Evolutionary conservation across 2,797 vertebrate genomes (phyloP).

Genomic region (Sylvia borin): DNA sequence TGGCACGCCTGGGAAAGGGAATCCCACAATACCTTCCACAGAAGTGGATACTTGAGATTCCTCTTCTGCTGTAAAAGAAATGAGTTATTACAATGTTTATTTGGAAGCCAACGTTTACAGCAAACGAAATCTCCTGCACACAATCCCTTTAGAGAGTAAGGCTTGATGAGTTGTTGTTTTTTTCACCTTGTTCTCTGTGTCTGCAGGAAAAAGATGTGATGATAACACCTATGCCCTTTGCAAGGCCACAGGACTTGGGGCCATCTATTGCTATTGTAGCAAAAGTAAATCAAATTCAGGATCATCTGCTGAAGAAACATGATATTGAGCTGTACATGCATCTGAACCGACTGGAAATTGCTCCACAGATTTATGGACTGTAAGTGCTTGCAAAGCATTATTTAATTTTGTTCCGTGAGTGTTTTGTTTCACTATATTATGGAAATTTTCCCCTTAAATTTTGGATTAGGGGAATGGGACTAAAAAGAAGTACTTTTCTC

Average conservation of each 20-base stretch:
- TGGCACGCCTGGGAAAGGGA: not conserved
- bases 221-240: constrained; percentile 93
- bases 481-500: not conserved
- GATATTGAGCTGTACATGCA: constrained; percentile 97
- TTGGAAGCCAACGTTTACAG: not conserved
- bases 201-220: constrained; percentile 92
- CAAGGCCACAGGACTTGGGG: constrained; percentile 93
- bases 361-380: constrained; percentile 98
- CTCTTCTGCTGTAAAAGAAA: not conserved
- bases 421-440: not conserved
- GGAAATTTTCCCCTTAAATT: not conserved
- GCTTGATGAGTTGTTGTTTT: not conserved
- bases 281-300: constrained; percentile 98
- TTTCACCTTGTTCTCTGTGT: not conserved
- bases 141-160: not conserved
- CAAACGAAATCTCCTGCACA: not conserved
- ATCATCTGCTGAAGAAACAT: constrained; percentile 96
- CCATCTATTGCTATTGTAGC: constrained; percentile 96
- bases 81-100: not conserved
- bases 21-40: not conserved
- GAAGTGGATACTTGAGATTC: not conserved
- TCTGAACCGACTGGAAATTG: constrained; percentile 95
- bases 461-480: not conserved
- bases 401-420: not conserved
- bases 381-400: constrained; percentile 78